phyloP scores from a whole-genome alignment of 2,113 vertebrate genomes.

The Catagonus wagneri region DNA sequence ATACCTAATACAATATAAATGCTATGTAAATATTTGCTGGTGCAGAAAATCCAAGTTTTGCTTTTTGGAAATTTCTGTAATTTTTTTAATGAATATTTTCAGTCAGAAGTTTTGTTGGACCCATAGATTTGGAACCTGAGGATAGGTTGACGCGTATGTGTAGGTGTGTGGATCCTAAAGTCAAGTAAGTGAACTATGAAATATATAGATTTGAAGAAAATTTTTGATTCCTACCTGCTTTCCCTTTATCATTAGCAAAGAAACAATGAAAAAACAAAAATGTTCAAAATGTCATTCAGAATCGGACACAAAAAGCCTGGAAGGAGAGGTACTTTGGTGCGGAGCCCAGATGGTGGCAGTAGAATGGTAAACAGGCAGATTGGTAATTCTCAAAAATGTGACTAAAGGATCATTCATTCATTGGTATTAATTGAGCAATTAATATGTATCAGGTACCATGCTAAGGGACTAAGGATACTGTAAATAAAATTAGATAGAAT shows the following conservation, averaged over 20 bases:
- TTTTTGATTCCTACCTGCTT: not conserved
- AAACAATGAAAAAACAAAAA: not conserved
- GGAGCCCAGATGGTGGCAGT: not conserved
- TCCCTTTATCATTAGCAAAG: not conserved
- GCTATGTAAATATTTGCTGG: not conserved
- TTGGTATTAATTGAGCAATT: slow-evolving; percentile 4
- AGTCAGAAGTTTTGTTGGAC: too few relatives aligned
- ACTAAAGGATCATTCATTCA: not conserved
- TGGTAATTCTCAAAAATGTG: not conserved
- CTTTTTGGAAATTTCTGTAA: not conserved
- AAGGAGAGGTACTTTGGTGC: not conserved
- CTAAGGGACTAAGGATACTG: not conserved
- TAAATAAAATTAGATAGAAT: not conserved
- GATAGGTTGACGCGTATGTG: not conserved
- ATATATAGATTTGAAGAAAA: not conserved
- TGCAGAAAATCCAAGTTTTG: not conserved
- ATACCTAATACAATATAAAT: not conserved
- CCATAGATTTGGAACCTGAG: not conserved
- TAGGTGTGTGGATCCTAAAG: not conserved
- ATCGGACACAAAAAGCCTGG: not conserved
- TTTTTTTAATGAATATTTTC: not conserved
- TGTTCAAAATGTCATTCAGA: not conserved
- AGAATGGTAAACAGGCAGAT: not conserved
- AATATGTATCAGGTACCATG: not conserved
- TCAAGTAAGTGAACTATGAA: slow-evolving; percentile 33